Base-by-base conservation (phyloP, 1,140 invertebrate genomes). In the Drosophila biarmipes region DNA sequence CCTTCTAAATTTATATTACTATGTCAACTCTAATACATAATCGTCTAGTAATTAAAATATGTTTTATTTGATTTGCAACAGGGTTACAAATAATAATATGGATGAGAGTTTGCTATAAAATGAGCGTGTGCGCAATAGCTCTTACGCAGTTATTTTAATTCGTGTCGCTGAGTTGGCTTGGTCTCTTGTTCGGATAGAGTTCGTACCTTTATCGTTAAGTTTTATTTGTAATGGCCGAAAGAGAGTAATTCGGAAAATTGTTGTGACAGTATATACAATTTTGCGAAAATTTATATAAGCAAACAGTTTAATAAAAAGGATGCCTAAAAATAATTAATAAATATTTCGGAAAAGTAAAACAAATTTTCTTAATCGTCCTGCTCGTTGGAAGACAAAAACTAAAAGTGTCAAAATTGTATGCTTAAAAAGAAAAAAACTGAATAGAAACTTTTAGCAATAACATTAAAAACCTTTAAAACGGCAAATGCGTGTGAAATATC, bases 241-340 rank as follows among this genome's bases (percentile, higher is more conserved):
- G 80, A 79, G 82, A 73, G 72, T 80, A 79, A 79, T 79, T 67
- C 66, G 76, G 71, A 66, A 80, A 72, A 85, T 80, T 85, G 66
- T 80, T 85, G 57, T 55, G 46, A 46, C 59, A 75, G 80, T 75
- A 78, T 76, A 76, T 80, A 72, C 56, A 77, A 43, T 69, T 76
- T 76, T 63, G 58, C 31, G 37, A 84, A 79, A 71, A 78, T 62
- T 15, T 37, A 42, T 40, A 69, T 54, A 53, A 38, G 42, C 51
- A n/a, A 19, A 51, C 24, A 45, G 24, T 35, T 27, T 51, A 19
- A 19, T 31, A 19, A 19, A 43, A 19, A 8, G 15, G 4, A 19
- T 49, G 8, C 24, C 11, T 11, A 11, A 10, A 48, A 49, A 49
- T 31, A 46, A 24, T 27, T 46, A 0, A 24, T 7, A 15, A 27